These are phyloP conservation scores for Tipula confusa DNA, from an alignment of 2,888 invertebrate genomes.

Conservation along the genomic window DNA sequence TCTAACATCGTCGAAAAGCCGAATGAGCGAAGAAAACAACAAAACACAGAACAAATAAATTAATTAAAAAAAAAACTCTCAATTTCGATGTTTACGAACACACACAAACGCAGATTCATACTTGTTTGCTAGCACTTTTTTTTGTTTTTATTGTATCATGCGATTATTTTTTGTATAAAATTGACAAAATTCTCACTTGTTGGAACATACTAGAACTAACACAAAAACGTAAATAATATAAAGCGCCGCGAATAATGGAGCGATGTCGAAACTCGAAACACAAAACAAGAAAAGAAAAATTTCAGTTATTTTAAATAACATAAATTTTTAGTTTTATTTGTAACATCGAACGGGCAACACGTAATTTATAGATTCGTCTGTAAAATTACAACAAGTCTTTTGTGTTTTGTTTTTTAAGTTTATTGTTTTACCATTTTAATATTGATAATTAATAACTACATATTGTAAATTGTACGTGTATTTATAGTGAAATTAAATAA, in stretches of 20 bases:
- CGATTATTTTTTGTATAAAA: not conserved
- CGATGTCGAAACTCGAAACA: not conserved
- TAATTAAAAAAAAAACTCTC: not conserved
- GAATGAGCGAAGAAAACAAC: not conserved
- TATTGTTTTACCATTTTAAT: not conserved
- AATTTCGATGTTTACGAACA: not conserved
- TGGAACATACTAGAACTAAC: not conserved
- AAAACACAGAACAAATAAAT: not conserved
- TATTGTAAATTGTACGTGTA: not conserved
- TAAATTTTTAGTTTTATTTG: not conserved
- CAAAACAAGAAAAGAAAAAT: not conserved
- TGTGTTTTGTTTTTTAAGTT: not conserved
- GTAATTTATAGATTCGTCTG: not conserved
- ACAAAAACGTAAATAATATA: not conserved
- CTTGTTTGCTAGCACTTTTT: not conserved
- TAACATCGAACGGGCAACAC: not conserved
- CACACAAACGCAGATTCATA: not conserved
- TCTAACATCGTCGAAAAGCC: not conserved
- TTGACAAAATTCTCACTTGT: not conserved
- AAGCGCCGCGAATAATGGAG: too few species aligned
- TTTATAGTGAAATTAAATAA: not conserved
- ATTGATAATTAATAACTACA: not conserved
- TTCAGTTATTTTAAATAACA: not conserved
- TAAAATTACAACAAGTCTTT: not conserved
- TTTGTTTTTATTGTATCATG: not conserved